Percentiles rank a stretch among this genome's conserved stretches.
These are phyloP conservation scores for Catharus bicknelli DNA, from an alignment of 2,113 vertebrate genomes.

Conservation along the genomic window DNA sequence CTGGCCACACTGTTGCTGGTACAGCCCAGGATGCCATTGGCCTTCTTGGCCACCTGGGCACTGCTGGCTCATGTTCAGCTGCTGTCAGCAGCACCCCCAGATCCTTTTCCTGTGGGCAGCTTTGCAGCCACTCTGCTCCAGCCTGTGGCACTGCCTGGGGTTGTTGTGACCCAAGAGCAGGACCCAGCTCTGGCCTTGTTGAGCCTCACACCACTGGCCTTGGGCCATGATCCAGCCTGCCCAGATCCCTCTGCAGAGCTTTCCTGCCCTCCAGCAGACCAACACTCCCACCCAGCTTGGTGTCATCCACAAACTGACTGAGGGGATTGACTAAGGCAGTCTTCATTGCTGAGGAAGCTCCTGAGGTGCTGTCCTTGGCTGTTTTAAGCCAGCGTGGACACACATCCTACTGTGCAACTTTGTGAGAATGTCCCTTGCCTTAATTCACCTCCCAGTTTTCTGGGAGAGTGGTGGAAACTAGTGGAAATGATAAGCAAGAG, in stretches of 20 bases:
- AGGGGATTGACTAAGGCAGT: accelerated
- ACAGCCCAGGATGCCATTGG: background rate
- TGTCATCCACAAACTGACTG: accelerated
- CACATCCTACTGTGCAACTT: background rate
- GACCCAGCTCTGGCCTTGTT: background rate
- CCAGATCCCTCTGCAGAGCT: background rate
- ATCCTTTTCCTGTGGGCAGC: background rate
- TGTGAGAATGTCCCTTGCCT: background rate
- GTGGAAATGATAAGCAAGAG: background rate
- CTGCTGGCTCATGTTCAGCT: background rate
- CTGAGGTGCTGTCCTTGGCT: background rate
- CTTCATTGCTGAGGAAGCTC: background rate
- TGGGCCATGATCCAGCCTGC: background rate
- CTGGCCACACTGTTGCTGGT: background rate
- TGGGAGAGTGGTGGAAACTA: background rate
- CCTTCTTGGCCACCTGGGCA: background rate
- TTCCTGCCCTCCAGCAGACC: background rate
- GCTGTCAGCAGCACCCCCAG: background rate
- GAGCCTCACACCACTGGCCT: background rate
- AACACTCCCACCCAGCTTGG: background rate
- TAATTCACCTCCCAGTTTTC: background rate
- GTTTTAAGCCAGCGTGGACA: background rate
- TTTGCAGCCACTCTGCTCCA: background rate
- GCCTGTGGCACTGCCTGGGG: background rate
- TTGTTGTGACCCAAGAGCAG: background rate